Base-by-base conservation (phyloP, 2,113 vertebrate genomes). In the Gavialis gangeticus region DNA sequence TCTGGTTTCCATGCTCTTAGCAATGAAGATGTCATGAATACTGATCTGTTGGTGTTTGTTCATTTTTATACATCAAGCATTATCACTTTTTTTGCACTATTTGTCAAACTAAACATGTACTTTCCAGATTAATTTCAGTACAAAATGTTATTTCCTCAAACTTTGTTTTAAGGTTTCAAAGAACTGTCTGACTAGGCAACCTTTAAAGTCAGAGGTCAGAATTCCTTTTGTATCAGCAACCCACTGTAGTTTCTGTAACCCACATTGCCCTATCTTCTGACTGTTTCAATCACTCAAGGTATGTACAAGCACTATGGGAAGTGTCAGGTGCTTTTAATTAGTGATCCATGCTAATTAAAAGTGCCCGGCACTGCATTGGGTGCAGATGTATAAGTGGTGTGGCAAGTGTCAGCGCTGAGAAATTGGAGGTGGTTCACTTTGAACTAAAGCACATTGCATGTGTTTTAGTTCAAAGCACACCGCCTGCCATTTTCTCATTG, bases 201-300 rank as follows among this genome's bases (percentile, higher is more conserved):
- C 2, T 84, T 21, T 1, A 1, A 87, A 10, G 73, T 2, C 63
- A 12, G 77, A 69, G 88, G 60, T 14, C 58, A 58, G 22, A 22
- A 30, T 2, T 8, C 3, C 11, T 78, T 78, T 22, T 2, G 2
- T 19, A 4, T 77, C 59, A 46, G 12, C 21, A 27, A 30, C 22
- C 54, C 19, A 12, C 3, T 82, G 21, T 0, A 1, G 58, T 15
- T 84, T 77, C 56, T 1, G 3, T 30, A 30, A 86, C 12, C 4
- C 12, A 93, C n/a, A 46, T 19, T 3, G 1, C 14, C 75, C 54
- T 76, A 84, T 22, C 54, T 22, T 80, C 56, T 89, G 27, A 66
- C n/a, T 95, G 79, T 34, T 75, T 57, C 71, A 12, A 12, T 78
- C 76, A 27, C 71, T 95, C 64, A 93, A 62, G n/a, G 46, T 9